These are phyloP conservation scores for Epinephelus lanceolatus DNA, from an alignment of 2,113 vertebrate genomes.

Conservation along the genomic window DNA sequence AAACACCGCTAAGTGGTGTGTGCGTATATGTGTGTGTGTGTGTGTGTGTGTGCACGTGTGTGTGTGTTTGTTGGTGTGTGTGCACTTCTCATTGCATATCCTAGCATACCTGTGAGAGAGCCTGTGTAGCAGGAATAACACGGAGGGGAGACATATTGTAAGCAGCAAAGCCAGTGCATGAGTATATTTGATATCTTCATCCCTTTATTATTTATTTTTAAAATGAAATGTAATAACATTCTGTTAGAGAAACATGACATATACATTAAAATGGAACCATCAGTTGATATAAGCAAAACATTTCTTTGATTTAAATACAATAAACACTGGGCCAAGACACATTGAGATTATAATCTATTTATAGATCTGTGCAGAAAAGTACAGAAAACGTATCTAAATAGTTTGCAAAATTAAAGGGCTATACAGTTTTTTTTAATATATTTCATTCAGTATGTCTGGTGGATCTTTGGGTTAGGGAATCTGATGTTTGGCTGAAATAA, in stretches of 20 bases:
- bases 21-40: neutral
- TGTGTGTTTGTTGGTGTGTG: neutral
- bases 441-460: conserved; percentile 38
- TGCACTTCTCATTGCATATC: neutral
- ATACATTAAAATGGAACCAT: conserved; percentile 25
- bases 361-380: conserved; percentile 10
- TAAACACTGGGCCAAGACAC: neutral
- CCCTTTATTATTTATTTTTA: conserved; percentile 30
- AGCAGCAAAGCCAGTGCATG: neutral
- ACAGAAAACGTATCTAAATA: neutral
- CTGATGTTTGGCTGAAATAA: conserved; percentile 15
- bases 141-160: neutral
- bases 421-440: neutral
- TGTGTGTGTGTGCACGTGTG: neutral
- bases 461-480: neutral
- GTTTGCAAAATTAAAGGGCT: conserved; percentile 11
- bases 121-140: neutral
- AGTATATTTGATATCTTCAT: neutral
- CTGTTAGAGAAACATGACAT: neutral
- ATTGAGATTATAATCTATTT: conserved; percentile 24
- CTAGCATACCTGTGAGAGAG: neutral
- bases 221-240: conserved; percentile 34
- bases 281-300: conserved; percentile 5
- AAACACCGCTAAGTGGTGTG: conserved; percentile 45
- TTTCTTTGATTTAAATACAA: conserved; percentile 19